Conservation (phyloP, 2,888 invertebrate species). For the Ophion costatus region DNA sequence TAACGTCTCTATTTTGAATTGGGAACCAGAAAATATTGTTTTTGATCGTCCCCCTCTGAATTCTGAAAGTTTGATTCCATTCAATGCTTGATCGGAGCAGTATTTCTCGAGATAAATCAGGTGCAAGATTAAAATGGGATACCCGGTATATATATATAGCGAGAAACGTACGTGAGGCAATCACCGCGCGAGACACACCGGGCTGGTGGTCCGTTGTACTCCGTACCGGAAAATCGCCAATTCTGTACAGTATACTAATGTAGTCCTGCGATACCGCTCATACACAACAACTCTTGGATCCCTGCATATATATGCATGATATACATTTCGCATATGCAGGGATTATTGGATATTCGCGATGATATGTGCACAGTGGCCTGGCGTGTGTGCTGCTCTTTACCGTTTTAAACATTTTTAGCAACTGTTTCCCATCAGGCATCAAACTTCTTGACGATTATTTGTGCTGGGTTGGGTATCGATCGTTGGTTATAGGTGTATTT, state of each 20-base stretch:
- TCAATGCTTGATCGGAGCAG: no score
- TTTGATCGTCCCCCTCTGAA: no score
- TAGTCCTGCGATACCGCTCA: not conserved
- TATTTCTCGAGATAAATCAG: no score
- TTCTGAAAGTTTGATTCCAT: no score
- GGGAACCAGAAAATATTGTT: no score
- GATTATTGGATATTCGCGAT: not conserved
- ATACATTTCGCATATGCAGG: not conserved
- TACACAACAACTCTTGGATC: not conserved
- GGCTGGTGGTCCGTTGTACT: conserved; percentile 53
- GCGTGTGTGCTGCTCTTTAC: not conserved
- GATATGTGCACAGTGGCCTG: not conserved
- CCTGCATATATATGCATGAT: not conserved
- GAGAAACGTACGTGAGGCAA: conserved; percentile 70
- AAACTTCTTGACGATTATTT: no score
- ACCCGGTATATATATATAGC: not conserved
- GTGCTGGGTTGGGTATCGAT: no score
- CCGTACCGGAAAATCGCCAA: conserved; percentile 64
- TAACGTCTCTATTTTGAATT: no score
- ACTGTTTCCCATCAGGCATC: no score
- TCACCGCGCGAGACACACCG: conserved; percentile 62
- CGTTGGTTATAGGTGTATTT: no score
- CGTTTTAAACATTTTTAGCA: not conserved
- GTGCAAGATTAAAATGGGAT: no score
- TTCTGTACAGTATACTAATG: conserved; percentile 25